Evolutionary conservation across 2,113 vertebrate species (phyloP).

Genomic region (Pachyramphus minor): DNA sequence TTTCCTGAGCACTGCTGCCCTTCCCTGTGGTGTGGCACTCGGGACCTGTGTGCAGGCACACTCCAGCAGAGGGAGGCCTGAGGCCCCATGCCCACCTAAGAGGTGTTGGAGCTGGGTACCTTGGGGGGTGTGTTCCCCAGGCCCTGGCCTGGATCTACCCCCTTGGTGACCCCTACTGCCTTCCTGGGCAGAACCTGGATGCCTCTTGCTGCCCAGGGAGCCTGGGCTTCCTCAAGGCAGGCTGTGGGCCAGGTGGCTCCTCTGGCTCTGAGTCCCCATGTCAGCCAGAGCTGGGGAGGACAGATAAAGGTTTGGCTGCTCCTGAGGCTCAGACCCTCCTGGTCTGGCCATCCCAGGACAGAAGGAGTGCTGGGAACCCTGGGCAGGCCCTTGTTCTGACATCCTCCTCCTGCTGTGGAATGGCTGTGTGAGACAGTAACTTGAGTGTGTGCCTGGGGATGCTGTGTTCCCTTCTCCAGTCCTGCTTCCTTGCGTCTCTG

Average conservation of each 20-base stretch:
- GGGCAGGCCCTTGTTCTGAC: not conserved
- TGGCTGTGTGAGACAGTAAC: not conserved
- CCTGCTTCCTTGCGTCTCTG: not conserved
- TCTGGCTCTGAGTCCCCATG: not conserved
- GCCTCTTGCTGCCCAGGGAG: not conserved
- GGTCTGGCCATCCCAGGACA: not conserved
- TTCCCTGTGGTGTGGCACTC: not conserved
- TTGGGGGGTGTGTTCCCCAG: accelerated
- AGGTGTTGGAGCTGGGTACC: not conserved
- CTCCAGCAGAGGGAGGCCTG: not conserved
- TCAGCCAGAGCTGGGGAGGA: not conserved
- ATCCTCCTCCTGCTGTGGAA: not conserved
- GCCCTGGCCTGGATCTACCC: not conserved
- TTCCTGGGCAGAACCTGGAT: not conserved
- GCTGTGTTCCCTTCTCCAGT: not conserved
- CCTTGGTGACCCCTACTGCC: not conserved
- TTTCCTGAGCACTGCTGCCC: not conserved
- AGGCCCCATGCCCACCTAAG: accelerated
- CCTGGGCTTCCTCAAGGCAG: not conserved
- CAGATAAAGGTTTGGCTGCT: not conserved
- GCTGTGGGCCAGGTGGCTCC: not conserved
- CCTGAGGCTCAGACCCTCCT: not conserved
- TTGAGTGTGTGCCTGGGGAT: not conserved
- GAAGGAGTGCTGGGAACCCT: not conserved
- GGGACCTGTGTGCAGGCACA: not conserved